Evolutionary conservation across 2,888 invertebrate species (phyloP).

Genomic region (Cryptus viduatorius): DNA sequence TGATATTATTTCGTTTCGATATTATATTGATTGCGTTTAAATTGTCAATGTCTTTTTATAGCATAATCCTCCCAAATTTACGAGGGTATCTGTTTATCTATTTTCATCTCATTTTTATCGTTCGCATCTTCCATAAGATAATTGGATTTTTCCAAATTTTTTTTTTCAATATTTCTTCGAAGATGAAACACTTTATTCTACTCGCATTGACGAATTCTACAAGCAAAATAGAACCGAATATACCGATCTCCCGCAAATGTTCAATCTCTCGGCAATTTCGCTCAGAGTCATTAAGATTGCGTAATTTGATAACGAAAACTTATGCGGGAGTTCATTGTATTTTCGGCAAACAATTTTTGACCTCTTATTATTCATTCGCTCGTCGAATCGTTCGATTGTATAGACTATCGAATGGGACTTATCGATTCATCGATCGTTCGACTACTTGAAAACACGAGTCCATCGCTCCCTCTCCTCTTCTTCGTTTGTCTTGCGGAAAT

Average conservation of each 20-base stretch:
- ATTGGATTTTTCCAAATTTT: not conserved
- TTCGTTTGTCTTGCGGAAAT: slow-evolving; percentile 18
- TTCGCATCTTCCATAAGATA: not conserved
- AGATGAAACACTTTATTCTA: not conserved
- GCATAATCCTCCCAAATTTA: too few species aligned
- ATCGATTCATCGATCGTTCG: not conserved
- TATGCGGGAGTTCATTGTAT: not conserved
- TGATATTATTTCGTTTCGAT: too few species aligned
- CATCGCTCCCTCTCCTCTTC: not conserved
- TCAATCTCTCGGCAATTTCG: not conserved
- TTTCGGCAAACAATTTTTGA: not conserved
- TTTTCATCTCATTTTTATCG: too few species aligned
- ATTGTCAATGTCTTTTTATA: too few species aligned
- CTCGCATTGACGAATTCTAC: not conserved
- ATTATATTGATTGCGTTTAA: too few species aligned
- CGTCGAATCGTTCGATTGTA: too few species aligned
- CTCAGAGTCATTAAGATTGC: not conserved
- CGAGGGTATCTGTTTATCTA: too few species aligned
- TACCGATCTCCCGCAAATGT: not conserved
- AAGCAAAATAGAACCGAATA: not conserved
- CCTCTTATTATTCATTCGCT: not conserved
- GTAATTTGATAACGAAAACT: not conserved
- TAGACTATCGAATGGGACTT: too few species aligned
- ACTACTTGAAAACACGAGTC: not conserved
- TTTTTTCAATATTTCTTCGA: not conserved